These are phyloP conservation scores for Spinibarbus caldwelli DNA, from an alignment of 2,797 vertebrate genomes.

Conservation along the genomic window DNA sequence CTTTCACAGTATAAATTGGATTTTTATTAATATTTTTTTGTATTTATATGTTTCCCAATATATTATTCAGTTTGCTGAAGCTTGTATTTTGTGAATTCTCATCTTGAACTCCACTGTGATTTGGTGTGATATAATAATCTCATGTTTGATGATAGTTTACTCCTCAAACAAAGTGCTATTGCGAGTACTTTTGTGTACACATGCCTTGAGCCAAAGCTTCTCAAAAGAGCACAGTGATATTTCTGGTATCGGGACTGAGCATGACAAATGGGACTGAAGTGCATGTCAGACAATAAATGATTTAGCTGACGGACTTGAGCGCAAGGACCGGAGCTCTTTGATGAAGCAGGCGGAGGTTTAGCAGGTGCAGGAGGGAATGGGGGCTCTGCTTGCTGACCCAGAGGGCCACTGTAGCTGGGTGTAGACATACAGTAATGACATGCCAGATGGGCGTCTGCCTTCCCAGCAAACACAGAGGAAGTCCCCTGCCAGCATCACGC, in stretches of 20 bases:
- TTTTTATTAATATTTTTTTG: not conserved
- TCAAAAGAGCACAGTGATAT: slow-evolving; percentile 1
- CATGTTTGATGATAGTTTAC: not conserved
- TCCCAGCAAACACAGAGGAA: slow-evolving; percentile 46
- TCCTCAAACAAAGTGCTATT: not conserved
- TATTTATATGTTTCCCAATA: not conserved
- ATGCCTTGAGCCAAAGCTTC: slow-evolving; percentile 1
- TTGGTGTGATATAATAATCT: not conserved
- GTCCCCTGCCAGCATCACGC: slow-evolving; percentile 50
- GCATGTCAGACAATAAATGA: slow-evolving; percentile 22
- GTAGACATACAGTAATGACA: slow-evolving; percentile 30
- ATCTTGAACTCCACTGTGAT: not conserved
- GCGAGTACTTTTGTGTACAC: not conserved
- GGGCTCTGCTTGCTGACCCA: slow-evolving; percentile 19
- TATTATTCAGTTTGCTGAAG: not conserved
- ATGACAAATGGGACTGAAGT: slow-evolving; percentile 1
- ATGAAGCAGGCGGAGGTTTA: slow-evolving; percentile 36
- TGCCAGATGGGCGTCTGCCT: slow-evolving; percentile 54
- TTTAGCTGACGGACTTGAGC: slow-evolving; percentile 2
- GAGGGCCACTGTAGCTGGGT: not conserved
- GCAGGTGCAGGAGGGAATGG: slow-evolving; percentile 34
- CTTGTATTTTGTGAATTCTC: not conserved
- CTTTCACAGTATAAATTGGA: not conserved
- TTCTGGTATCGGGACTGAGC: not conserved
- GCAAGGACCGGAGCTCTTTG: not conserved